These are phyloP conservation scores for Montipora capricornis DNA, from an alignment of 64 coral and sea anemone species.

Conservation along the genomic window DNA sequence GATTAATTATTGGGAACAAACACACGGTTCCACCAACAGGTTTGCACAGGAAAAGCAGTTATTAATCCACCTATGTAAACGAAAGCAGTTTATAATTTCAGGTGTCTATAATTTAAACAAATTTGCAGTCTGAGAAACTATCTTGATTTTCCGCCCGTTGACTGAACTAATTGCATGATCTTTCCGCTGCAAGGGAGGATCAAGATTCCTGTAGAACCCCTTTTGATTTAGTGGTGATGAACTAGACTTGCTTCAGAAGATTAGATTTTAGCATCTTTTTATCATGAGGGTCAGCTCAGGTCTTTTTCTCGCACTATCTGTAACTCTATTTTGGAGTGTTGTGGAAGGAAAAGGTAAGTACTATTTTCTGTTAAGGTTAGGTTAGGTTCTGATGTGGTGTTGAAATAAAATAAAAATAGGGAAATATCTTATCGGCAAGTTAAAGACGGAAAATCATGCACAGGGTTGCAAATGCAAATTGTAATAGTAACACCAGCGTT, in stretches of 20 bases:
- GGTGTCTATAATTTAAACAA: conserved; percentile 1
- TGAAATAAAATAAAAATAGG: too few species aligned
- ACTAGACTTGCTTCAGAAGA: not conserved
- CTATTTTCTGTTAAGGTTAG: not conserved
- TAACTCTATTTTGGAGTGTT: conserved; percentile 5
- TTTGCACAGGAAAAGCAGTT: not conserved
- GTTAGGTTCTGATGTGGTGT: too few species aligned
- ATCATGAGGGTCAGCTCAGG: not conserved
- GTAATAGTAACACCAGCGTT: too few species aligned
- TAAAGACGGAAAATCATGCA: too few species aligned
- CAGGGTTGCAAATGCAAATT: too few species aligned
- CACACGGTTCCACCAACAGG: not conserved
- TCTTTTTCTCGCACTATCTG: not conserved
- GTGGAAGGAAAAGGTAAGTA: not conserved
- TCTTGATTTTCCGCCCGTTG: not conserved
- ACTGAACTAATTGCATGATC: not conserved
- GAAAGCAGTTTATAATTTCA: not conserved
- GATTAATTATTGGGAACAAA: conserved; percentile 27
- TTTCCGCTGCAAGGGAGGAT: not conserved
- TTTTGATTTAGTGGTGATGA: not conserved
- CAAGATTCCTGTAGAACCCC: not conserved
- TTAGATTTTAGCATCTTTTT: not conserved
- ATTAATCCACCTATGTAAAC: conserved; percentile 22
- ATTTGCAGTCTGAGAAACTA: not conserved
- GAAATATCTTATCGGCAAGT: too few species aligned